These are phyloP conservation scores for Carassius auratus DNA, from an alignment of 2,113 vertebrate species.

Conservation along the genomic window DNA sequence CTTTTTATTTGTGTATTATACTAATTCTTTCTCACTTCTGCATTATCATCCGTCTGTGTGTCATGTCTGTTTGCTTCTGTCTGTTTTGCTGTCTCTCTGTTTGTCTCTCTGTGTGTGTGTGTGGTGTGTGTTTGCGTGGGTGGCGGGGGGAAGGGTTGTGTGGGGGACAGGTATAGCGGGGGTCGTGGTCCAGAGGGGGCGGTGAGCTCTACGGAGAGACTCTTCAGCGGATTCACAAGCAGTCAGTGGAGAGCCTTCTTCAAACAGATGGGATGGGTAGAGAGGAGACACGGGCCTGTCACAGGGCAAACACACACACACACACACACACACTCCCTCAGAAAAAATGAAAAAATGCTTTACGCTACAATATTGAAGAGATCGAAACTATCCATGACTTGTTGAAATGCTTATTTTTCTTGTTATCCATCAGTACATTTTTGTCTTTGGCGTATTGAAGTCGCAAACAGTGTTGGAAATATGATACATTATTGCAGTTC, in stretches of 20 bases:
- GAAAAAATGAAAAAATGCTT: neutral
- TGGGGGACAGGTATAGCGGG: slow-evolving; percentile 38
- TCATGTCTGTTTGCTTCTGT: neutral
- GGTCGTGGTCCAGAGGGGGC: slow-evolving; percentile 37
- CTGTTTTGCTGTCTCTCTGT: neutral
- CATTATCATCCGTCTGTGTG: neutral
- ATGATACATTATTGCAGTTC: no score
- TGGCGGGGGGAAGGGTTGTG: neutral
- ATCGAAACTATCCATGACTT: neutral
- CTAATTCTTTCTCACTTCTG: neutral
- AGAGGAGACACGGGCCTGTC: neutral
- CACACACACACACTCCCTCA: neutral
- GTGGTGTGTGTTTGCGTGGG: slow-evolving; percentile 29
- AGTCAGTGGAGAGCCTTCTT: slow-evolving; percentile 35
- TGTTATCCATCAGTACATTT: neutral
- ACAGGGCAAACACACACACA: neutral
- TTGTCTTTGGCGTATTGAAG: no score
- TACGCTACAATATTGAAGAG: neutral
- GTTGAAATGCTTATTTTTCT: neutral
- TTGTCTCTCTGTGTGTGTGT: neutral
- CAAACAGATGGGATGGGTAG: slow-evolving; percentile 25
- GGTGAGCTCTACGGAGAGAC: slow-evolving; percentile 19
- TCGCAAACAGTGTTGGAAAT: no score
- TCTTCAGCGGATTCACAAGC: slow-evolving; percentile 36
- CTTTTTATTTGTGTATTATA: neutral